Evolutionary conservation across 2,797 vertebrate genomes (phyloP).

Genomic region (Takifugu ocellatus): DNA sequence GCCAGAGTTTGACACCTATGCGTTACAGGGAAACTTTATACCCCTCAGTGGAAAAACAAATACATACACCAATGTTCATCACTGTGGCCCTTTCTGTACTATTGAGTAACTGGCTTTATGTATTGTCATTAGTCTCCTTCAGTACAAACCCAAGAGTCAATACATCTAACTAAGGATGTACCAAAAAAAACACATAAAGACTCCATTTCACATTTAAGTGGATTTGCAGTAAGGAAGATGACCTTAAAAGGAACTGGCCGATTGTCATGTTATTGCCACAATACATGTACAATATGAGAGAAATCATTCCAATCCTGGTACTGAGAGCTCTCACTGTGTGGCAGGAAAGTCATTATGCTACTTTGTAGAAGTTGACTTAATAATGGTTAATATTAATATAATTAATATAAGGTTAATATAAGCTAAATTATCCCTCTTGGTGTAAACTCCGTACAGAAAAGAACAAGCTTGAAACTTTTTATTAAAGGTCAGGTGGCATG

Average conservation of each 20-base stretch:
- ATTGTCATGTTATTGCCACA: constrained; percentile 66
- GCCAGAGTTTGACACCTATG: too few species aligned
- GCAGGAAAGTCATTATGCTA: constrained; percentile 20
- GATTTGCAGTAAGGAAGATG: constrained; percentile 48
- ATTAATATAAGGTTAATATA: constrained; percentile 15
- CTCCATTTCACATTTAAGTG: constrained; percentile 41
- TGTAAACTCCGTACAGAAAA: constrained; percentile 30
- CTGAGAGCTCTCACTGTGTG: constrained; percentile 43
- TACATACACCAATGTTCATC: constrained; percentile 7
- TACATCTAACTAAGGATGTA: constrained; percentile 36
- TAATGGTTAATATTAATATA: constrained; percentile 10
- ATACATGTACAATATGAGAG: constrained; percentile 55
- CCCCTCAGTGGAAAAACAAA: too few species aligned
- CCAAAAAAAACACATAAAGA: constrained; percentile 25
- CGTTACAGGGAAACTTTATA: too few species aligned
- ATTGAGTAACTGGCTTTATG: constrained; percentile 51
- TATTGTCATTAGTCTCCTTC: constrained; percentile 45
- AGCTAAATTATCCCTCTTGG: constrained; percentile 21
- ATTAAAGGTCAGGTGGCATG: background rate
- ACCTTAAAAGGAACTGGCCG: constrained; percentile 51
- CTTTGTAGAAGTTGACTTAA: constrained; percentile 17
- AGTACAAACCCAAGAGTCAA: constrained; percentile 30
- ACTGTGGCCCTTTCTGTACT: constrained; percentile 17
- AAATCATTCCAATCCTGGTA: constrained; percentile 54
- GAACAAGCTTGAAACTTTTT: constrained; percentile 4